These are phyloP conservation scores for Globia sparganii DNA, from an alignment of 2,888 invertebrate genomes.

Conservation along the genomic window DNA sequence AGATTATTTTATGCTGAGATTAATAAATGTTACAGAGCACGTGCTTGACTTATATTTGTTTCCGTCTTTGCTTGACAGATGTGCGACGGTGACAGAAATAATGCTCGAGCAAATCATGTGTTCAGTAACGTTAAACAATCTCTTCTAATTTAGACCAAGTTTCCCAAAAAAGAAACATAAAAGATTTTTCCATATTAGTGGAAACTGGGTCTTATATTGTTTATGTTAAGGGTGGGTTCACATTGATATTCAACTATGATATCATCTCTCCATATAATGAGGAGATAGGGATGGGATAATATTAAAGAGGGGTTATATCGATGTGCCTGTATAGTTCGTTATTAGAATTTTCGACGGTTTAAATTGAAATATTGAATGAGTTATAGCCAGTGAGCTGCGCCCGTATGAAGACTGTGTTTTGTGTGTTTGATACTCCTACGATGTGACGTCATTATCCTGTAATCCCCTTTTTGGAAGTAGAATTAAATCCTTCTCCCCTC, in stretches of 20 bases:
- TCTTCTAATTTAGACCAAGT: neutral
- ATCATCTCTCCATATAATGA: neutral
- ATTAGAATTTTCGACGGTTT: neutral
- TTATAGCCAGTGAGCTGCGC: conserved; percentile 70
- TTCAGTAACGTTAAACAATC: neutral
- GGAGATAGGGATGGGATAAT: neutral
- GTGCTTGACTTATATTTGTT: neutral
- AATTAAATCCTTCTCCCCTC: neutral
- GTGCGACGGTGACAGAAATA: neutral
- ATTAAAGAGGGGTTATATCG: neutral
- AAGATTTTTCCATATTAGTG: neutral
- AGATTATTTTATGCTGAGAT: neutral
- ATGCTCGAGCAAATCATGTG: neutral
- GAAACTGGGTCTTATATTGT: neutral
- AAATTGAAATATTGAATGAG: neutral
- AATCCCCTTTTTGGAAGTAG: conserved; percentile 1
- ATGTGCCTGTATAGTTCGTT: neutral
- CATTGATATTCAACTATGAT: neutral
- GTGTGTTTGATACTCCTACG: conserved; percentile 81
- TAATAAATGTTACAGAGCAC: neutral
- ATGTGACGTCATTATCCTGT: conserved; percentile 29
- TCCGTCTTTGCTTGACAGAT: neutral
- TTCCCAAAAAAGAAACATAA: too few species aligned
- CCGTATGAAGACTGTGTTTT: conserved; percentile 83
- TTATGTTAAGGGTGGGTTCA: neutral